Percentiles rank a stretch among this genome's conserved stretches.
phyloP scores from a whole-genome alignment of 2,797 vertebrate species.

The Varecia variegata region DNA sequence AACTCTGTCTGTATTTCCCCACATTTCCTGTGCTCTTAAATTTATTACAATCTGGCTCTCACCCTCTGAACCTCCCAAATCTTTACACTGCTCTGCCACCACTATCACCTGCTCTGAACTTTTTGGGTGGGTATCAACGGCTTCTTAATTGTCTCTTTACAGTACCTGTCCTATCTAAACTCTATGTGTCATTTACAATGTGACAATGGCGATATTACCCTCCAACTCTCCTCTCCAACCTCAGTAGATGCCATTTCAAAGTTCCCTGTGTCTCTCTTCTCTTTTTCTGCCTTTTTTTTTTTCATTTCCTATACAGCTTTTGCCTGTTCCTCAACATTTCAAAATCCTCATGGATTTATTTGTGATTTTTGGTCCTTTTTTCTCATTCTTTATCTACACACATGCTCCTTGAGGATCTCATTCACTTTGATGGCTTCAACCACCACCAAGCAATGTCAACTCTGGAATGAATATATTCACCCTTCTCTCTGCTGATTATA shows the following conservation, averaged over 20 bases:
- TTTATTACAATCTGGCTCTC: not conserved
- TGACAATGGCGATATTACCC: not conserved
- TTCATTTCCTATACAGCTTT: not conserved
- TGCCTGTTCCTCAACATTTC: not conserved
- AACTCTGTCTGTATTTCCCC: not conserved
- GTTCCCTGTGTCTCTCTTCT: not conserved
- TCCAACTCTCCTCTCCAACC: not conserved
- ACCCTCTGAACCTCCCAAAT: not conserved
- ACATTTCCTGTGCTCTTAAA: not conserved
- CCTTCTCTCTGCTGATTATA: not conserved
- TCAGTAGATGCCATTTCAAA: not conserved
- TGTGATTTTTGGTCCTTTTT: not conserved
- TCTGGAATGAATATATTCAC: not conserved
- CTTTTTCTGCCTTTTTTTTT: not conserved
- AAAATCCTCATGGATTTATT: not conserved
- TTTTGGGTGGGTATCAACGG: not conserved
- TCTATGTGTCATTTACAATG: not conserved
- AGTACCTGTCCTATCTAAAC: not conserved
- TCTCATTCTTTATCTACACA: not conserved
- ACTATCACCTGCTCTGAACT: not conserved
- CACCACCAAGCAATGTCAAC: not conserved
- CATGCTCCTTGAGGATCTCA: not conserved
- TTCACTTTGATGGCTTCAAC: not conserved
- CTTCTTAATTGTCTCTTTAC: not conserved
- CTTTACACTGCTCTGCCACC: not conserved